A percentile compares a stretch with the other conserved stretches of the same genome.
These are phyloP conservation scores for Pantherophis alleghaniensis DNA, from an alignment of 2,797 vertebrate species.

Conservation along the genomic window DNA sequence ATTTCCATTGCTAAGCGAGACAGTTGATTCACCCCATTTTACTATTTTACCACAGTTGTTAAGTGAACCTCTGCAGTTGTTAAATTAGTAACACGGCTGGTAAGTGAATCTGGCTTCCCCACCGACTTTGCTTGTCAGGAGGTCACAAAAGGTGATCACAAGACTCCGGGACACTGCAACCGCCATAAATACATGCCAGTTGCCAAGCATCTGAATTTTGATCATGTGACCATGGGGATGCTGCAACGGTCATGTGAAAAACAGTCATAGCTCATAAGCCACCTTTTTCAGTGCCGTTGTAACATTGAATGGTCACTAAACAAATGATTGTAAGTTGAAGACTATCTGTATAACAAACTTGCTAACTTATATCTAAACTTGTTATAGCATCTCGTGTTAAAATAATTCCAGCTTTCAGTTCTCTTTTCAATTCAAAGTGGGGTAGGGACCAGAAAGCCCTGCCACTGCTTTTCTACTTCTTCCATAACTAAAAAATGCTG, in stretches of 20 bases:
- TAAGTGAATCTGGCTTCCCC: background rate
- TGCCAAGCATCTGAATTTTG: background rate
- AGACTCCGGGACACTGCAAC: background rate
- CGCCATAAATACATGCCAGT: background rate
- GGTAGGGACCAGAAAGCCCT: background rate
- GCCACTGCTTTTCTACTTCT: background rate
- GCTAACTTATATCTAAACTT: background rate
- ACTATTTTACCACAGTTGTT: background rate
- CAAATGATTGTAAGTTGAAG: background rate
- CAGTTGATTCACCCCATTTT: background rate
- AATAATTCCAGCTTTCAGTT: background rate
- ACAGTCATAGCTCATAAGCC: background rate
- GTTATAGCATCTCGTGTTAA: background rate
- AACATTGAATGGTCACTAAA: background rate
- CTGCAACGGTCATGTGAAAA: background rate
- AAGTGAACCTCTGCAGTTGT: background rate
- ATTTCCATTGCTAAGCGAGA: background rate
- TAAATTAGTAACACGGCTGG: background rate
- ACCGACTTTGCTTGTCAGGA: background rate
- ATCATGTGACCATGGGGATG: background rate
- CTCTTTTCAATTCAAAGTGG: background rate
- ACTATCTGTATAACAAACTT: background rate
- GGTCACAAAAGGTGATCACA: background rate
- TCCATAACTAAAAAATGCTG: background rate
- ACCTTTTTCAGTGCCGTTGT: background rate